Base-by-base conservation (phyloP, 2,113 vertebrate species). In the Casuarius casuarius region DNA sequence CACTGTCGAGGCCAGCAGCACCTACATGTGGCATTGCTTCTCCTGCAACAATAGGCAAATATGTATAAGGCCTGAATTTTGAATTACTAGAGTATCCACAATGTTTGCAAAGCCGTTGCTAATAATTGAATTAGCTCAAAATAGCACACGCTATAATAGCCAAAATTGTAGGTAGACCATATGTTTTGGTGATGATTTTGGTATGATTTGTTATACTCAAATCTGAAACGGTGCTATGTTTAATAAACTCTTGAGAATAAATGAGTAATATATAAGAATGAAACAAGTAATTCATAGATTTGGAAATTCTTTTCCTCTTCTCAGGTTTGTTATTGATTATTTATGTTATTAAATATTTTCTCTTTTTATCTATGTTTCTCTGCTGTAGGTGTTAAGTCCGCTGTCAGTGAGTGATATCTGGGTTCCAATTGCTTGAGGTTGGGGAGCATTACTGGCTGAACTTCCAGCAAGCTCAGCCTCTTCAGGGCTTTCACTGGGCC, bases 261-360 rank as follows among this genome's bases (percentile, higher is more conserved):
- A 49, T 56, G 21, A 44, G 22, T 62, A 28, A 35, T 71, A 20
- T 58, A 29, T 33, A 58, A 82, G 68, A 94, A 63, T 33, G 42
- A 92, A 91, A 49, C 26, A 61, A 70, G 21, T 54, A 14, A 72
- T 86, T 84, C 23, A 73, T 51, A 68, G 42, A 19, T 87, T 75
- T 80, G 49, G 49, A 71, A 92, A 44, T 62, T 82, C 75, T 29
- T 21, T 91, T 12, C 62, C 67, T 71, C 77, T 92, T 26, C 40
- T 90, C 29, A 65, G 15, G 38, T 71, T 13, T 84, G 35, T 38
- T 71, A 71, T 5, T 83, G 54, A 29, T 84, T 89, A 84, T 71
- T 72, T 33, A 16, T 68, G 7, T 84, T 88, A 56, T 81, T 75
- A 84, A 81, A 48, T 70, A 89, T 92, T 93, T 96, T 61, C n/a